These are phyloP conservation scores for Tragelaphus buxtoni DNA, from an alignment of 2,113 vertebrate genomes.

Conservation along the genomic window DNA sequence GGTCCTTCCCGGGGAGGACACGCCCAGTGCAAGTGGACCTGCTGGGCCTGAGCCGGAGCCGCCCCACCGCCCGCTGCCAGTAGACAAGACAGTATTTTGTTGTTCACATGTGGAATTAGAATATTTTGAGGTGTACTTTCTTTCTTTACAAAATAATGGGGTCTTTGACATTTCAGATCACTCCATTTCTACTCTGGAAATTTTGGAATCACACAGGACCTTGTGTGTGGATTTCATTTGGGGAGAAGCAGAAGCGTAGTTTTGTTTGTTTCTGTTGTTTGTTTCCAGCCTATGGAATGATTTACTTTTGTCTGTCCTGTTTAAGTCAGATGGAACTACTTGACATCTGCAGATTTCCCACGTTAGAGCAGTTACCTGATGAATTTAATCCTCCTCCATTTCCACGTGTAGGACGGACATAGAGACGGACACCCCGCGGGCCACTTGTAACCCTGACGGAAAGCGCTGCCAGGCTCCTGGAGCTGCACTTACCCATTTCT, in stretches of 20 bases:
- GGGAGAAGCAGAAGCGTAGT: constrained; percentile 88
- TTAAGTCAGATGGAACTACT: constrained; percentile 84
- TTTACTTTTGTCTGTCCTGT: constrained; percentile 85
- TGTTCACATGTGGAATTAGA: constrained; percentile 91
- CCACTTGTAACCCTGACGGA: constrained; percentile 89
- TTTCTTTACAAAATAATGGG: constrained; percentile 85
- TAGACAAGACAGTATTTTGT: constrained; percentile 93
- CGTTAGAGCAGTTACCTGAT: constrained; percentile 91
- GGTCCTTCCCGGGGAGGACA: constrained; percentile 63
- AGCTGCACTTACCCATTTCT: constrained; percentile 89
- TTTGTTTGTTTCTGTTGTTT: constrained; percentile 66
- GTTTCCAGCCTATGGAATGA: constrained; percentile 83
- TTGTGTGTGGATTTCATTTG: constrained; percentile 85
- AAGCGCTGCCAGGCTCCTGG: constrained; percentile 75
- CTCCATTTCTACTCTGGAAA: constrained; percentile 85
- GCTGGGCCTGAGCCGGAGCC: constrained; percentile 79
- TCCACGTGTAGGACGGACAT: constrained; percentile 82
- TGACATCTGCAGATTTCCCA: constrained; percentile 85
- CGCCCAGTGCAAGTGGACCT: constrained; percentile 73
- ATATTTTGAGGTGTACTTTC: constrained; percentile 87
- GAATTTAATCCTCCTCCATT: constrained; percentile 87
- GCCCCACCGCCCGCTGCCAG: constrained; percentile 86
- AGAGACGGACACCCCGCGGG: constrained; percentile 82
- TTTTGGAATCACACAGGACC: constrained; percentile 81
- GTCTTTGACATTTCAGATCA: constrained; percentile 89